These are phyloP conservation scores for Phyllotreta cruciferae DNA, from an alignment of 2,888 invertebrate species.

Conservation along the genomic window DNA sequence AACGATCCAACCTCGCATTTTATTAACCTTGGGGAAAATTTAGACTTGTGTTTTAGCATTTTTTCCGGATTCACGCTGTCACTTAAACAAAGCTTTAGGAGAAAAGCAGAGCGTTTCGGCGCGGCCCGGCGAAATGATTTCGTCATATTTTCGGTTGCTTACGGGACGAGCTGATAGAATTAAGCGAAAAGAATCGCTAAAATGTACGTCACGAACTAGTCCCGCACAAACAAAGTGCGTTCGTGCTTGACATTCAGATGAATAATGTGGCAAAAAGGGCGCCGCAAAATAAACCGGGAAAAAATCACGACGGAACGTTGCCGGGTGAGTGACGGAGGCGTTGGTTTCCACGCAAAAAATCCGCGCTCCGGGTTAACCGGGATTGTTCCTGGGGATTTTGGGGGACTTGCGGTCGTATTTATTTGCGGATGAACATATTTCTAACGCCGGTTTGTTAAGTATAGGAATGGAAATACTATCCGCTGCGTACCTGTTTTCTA, in stretches of 20 bases:
- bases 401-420: conserved; percentile 1
- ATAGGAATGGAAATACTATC: not conserved
- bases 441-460: not conserved
- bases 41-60: too few species aligned
- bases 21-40: too few species aligned
- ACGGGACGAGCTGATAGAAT: conserved; percentile 21
- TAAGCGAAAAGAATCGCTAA: conserved; percentile 21
- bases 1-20: too few species aligned
- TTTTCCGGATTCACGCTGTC: too few species aligned
- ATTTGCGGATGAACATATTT: not conserved
- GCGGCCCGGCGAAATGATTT: conserved; percentile 8
- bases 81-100: too few species aligned
- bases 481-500: not conserved
- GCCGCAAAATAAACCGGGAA: conserved; percentile 20
- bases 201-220: conserved; percentile 36
- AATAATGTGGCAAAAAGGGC: conserved; percentile 26
- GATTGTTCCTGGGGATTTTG: conserved; percentile 3
- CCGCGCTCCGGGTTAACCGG: not conserved
- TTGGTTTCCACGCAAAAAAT: conserved; percentile 4
- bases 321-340: not conserved
- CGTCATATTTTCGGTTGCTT: conserved; percentile 14
- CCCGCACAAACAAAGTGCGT: conserved; percentile 37
- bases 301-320: conserved; percentile 31
- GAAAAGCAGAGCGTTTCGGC: too few species aligned
- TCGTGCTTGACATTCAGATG: conserved; percentile 36